Base-by-base conservation (phyloP, 2,888 invertebrate species). In the Chalcis sispes region DNA sequence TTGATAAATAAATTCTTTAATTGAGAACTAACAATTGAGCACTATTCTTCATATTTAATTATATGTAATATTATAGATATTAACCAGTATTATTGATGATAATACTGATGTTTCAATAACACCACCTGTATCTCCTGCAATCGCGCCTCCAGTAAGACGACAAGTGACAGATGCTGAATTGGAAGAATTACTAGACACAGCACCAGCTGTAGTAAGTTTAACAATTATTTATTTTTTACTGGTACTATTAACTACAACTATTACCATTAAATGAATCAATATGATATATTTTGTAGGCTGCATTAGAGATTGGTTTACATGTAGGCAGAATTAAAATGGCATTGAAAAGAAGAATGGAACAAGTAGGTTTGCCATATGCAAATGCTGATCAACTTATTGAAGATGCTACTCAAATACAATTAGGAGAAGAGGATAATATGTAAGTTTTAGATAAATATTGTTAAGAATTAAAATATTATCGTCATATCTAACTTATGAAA, bases 361-460 rank as follows among this genome's bases (percentile, higher is more conserved):
- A 87, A 65, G 87, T 90, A 82, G 95, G 95, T 0, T 83, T 90
- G 56, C 91, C 93, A 0, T 95, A 93, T 86, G 89, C 90, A 15
- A 91, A 92, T n/a, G 90, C 93, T 0, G 94, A 94, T 83, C 92
- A 93, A 27, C 89, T 95, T 5, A 92, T 95, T 56, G 93, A 94
- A 85, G 94, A 94, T 7, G 93, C 94, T 2, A 89, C 95, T 29
- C 93, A 93, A 83, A 91, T 93, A 61, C 93, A 94, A 85, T 87
- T 92, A 69, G 91, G 91, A 80, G 93, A 94, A 83, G 92, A 92
- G 66, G 90, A 86, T 71, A 78, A 81, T 36, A 80, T 81, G 86
- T 85, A 79, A 10, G 77, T 69, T 5, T 7, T 23, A 20, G 52
- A 23, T 40, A 40, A 59, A 72, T 62, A 62, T 62, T 61, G 36